Percentiles rank a stretch among this genome's conserved stretches.
These are phyloP conservation scores for Argentina silus DNA, from an alignment of 2,797 vertebrate genomes.

Conservation along the genomic window DNA sequence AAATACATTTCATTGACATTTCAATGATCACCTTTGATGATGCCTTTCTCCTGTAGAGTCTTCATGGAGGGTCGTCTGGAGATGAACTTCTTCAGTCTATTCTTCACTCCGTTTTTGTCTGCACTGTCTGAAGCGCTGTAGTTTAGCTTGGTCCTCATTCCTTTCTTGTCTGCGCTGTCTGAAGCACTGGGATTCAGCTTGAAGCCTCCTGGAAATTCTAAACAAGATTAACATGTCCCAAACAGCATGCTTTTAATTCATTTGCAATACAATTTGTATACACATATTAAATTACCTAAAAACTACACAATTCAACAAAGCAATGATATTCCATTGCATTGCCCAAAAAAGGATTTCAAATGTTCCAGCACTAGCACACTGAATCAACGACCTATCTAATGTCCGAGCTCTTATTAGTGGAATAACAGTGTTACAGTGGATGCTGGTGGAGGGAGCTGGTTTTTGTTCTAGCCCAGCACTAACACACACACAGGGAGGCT, in stretches of 20 bases:
- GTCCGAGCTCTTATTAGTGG: no score
- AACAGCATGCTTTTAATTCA: no score
- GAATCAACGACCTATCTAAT: no score
- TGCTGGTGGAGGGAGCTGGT: not conserved
- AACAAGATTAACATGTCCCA: not conserved
- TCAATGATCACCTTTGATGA: conserved; percentile 69
- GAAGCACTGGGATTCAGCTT: conserved; percentile 67
- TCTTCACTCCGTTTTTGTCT: conserved; percentile 86
- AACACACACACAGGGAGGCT: not conserved
- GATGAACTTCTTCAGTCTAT: conserved; percentile 90
- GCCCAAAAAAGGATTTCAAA: no score
- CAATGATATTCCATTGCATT: not conserved
- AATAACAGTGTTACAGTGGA: no score
- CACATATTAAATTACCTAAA: not conserved
- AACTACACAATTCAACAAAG: not conserved
- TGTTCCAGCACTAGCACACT: no score
- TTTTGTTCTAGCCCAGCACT: not conserved
- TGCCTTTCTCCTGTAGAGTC: conserved; percentile 88
- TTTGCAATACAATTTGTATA: no score
- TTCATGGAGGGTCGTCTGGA: conserved; percentile 87
- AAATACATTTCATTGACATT: not conserved
- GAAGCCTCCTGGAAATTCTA: conserved; percentile 27
- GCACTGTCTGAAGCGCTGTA: conserved; percentile 75
- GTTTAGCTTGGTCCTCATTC: conserved; percentile 80
- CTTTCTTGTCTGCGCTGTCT: conserved; percentile 83